Evolutionary conservation across 2,113 vertebrate species (phyloP).

Genomic region (Gopherus flavomarginatus): DNA sequence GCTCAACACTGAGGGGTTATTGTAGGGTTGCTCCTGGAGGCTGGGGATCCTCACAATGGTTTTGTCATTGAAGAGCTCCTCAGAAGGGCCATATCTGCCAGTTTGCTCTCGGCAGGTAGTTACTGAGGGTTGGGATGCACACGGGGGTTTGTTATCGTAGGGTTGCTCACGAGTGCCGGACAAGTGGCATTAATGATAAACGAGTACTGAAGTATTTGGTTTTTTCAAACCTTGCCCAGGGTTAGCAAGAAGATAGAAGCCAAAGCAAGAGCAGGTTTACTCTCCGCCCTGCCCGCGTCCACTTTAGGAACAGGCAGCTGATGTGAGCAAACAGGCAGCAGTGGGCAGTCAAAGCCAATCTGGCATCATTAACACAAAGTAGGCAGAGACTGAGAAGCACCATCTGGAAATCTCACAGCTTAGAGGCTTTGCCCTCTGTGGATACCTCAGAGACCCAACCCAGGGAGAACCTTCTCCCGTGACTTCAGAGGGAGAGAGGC

Average conservation of each 20-base stretch:
- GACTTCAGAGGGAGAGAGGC: background rate
- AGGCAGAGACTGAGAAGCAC: background rate
- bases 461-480: background rate
- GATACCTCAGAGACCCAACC: background rate
- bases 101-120: no score
- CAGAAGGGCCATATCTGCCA: background rate
- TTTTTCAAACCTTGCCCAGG: background rate
- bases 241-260: background rate
- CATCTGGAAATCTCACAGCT: background rate
- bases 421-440: background rate
- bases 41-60: background rate
- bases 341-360: background rate
- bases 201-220: background rate
- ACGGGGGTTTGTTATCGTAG: background rate
- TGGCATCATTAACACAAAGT: background rate
- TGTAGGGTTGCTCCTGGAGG: background rate
- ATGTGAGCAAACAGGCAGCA: background rate
- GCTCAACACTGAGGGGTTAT: background rate
- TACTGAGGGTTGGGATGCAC: background rate
- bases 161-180: background rate
- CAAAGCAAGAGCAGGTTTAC: background rate
- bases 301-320: background rate
- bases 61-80: background rate
- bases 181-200: background rate
- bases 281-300: background rate